A percentile compares a stretch with the other conserved stretches of the same genome.
Conservation (phyloP, 2,888 invertebrate species). For the Spodoptera picta region DNA sequence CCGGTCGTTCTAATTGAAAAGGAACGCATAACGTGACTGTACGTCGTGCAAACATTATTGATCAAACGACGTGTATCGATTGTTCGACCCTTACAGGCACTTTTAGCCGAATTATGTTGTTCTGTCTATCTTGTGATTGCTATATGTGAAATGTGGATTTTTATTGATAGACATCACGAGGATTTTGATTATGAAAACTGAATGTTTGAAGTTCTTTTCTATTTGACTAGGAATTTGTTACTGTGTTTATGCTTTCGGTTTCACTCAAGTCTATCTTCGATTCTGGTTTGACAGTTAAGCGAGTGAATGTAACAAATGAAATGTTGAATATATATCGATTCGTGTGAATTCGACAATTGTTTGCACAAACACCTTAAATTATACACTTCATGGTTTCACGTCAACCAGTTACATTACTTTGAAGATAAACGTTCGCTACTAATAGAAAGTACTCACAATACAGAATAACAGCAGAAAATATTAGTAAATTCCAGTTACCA, state of each 20-base stretch:
- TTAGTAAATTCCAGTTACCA: no score
- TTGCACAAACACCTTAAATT: no score
- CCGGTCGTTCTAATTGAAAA: conserved; percentile 23
- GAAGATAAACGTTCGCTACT: not conserved
- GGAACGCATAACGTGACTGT: conserved; percentile 34
- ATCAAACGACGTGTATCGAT: conserved; percentile 53
- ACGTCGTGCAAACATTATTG: conserved; percentile 50
- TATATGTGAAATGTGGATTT: no score
- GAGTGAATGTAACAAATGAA: no score
- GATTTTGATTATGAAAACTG: no score
- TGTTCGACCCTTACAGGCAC: conserved; percentile 30
- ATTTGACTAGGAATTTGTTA: not conserved
- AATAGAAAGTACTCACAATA: no score
- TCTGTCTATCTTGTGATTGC: conserved; percentile 1
- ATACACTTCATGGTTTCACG: no score
- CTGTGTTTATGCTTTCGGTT: conserved; percentile 13
- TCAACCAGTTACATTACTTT: not conserved
- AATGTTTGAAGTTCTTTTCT: not conserved
- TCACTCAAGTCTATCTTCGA: not conserved
- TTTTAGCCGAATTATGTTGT: conserved; percentile 32
- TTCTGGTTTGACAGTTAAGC: conserved; percentile 2
- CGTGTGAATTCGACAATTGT: no score
- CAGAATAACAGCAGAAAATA: no score
- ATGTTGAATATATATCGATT: no score
- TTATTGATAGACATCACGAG: no score